Conservation (phyloP, 2,888 invertebrate genomes). For the Agonopterix alstromeriana region DNA sequence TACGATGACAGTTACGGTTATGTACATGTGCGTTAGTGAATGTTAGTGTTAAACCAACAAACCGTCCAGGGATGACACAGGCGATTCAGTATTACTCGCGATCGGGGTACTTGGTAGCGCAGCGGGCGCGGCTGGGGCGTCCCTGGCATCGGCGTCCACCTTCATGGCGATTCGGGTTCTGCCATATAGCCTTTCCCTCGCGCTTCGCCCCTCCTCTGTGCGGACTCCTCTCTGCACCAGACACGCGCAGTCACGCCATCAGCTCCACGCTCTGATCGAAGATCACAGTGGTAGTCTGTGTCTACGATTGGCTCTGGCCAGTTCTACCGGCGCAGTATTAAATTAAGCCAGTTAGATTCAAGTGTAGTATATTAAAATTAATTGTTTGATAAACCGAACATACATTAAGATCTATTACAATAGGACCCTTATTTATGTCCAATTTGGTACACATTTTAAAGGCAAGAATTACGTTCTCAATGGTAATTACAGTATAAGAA, state of each 20-base stretch:
- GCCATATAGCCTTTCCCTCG: slow-evolving; percentile 41
- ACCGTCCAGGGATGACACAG: slow-evolving; percentile 67
- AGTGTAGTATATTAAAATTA: too few relatives aligned
- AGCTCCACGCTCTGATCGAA: slow-evolving; percentile 32
- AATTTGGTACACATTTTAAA: too few relatives aligned
- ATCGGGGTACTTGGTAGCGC: slow-evolving; percentile 38
- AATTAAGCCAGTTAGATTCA: too few relatives aligned
- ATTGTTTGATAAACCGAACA: background rate
- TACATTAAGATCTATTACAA: background rate
- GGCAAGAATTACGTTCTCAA: background rate
- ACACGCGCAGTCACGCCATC: slow-evolving; percentile 48
- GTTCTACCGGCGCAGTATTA: too few relatives aligned
- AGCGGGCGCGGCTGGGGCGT: slow-evolving; percentile 42
- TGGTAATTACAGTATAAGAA: background rate
- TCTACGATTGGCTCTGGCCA: slow-evolving; percentile 1
- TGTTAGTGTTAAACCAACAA: slow-evolving; percentile 52
- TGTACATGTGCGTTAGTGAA: slow-evolving; percentile 29
- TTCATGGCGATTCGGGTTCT: slow-evolving; percentile 41
- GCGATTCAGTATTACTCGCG: slow-evolving; percentile 66
- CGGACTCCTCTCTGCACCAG: slow-evolving; percentile 54
- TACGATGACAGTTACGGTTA: slow-evolving; percentile 28
- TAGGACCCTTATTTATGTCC: background rate
- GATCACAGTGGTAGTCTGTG: slow-evolving; percentile 14
- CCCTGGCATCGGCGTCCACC: slow-evolving; percentile 54
- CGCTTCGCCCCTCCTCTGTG: slow-evolving; percentile 31